These are phyloP conservation scores for Rotaria sp. DNA, from an alignment of 2,888 invertebrate species.

Conservation along the genomic window DNA sequence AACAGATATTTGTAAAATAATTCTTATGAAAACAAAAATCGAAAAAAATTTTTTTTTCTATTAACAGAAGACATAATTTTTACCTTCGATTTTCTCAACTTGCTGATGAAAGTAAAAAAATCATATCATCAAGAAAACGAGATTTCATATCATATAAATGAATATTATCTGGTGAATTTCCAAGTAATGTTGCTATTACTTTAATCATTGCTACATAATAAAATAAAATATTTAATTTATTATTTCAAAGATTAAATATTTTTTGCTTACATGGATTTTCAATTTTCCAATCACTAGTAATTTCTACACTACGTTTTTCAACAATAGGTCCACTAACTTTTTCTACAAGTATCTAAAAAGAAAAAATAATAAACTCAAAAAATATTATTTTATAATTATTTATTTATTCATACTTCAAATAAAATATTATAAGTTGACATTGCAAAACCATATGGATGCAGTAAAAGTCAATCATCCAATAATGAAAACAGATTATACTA, in stretches of 20 bases:
- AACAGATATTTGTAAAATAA: slow-evolving; percentile 97
- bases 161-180: slow-evolving; percentile 50
- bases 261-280: background rate
- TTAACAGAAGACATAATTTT: too few relatives aligned
- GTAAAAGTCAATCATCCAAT: slow-evolving; percentile 79
- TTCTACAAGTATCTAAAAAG: slow-evolving; percentile 58
- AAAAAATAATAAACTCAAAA: background rate
- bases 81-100: slow-evolving; percentile 81
- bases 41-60: too few relatives aligned
- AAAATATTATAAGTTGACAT: slow-evolving; percentile 94
- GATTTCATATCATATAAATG: slow-evolving; percentile 63
- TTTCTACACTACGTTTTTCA: background rate
- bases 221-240: too few relatives aligned
- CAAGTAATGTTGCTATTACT: slow-evolving; percentile 89
- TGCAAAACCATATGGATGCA: slow-evolving; percentile 79
- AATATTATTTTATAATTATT: too few relatives aligned
- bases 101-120: slow-evolving; percentile 88
- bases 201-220: slow-evolving; percentile 78
- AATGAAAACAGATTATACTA: slow-evolving; percentile 95
- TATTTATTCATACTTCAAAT: slow-evolving; percentile 68
- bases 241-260: too few relatives aligned
- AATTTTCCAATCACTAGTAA: slow-evolving; percentile 17
- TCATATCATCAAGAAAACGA: slow-evolving; percentile 92
- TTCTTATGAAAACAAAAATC: too few relatives aligned
- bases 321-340: background rate